phyloP scores from a whole-genome alignment of 2,113 vertebrate species.

The Rallus limicola region DNA sequence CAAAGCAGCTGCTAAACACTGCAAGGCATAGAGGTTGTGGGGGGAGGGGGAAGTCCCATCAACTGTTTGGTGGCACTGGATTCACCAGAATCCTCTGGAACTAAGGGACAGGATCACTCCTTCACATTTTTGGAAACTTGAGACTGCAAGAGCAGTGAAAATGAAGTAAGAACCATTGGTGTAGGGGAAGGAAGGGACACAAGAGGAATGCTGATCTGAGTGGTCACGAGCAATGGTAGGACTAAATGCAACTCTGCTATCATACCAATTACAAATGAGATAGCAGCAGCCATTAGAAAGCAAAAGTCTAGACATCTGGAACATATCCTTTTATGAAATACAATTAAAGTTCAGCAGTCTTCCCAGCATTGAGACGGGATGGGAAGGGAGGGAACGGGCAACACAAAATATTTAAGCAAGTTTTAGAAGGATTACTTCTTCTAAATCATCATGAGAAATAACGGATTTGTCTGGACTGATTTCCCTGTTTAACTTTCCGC shows the following conservation, averaged over 20 bases:
- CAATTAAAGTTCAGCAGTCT: neutral
- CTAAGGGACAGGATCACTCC: neutral
- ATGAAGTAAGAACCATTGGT: neutral
- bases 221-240: neutral
- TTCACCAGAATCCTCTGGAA: neutral
- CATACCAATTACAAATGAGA: neutral
- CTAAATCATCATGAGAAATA: neutral
- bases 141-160: neutral
- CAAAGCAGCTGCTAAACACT: neutral
- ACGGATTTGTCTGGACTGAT: neutral
- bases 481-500: neutral
- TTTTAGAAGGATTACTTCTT: neutral
- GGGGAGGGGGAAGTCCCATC: neutral
- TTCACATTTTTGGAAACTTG: neutral
- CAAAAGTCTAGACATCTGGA: neutral
- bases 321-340: neutral
- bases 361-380: neutral
- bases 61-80: neutral
- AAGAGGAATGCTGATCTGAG: neutral
- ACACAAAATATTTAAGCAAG: neutral
- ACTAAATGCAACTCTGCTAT: neutral
- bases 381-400: neutral
- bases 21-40: neutral
- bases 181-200: neutral
- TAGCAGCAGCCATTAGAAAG: neutral